Percentiles rank a stretch among this genome's conserved stretches.
phyloP scores from a whole-genome alignment of 2,888 invertebrate genomes.

The Hypomecis atomaria region DNA sequence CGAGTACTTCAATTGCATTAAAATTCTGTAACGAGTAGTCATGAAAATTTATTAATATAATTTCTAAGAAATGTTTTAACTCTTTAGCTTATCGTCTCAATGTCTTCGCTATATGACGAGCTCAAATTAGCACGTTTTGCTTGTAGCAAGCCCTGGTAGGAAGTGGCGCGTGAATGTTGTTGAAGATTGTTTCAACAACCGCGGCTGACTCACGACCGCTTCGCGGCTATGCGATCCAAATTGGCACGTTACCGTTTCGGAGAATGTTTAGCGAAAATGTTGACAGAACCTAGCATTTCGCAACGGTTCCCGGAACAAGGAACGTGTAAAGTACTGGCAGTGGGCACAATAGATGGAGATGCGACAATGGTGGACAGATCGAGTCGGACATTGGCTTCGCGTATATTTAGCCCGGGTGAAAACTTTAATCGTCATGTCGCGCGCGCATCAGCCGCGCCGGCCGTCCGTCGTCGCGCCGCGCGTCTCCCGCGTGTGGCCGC shows the following conservation, averaged over 20 bases:
- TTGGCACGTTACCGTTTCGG: conserved; percentile 47
- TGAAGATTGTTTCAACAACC: conserved; percentile 47
- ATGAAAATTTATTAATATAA: no score
- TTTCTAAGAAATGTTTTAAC: no score
- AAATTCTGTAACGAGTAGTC: no score
- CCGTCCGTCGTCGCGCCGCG: conserved; percentile 68
- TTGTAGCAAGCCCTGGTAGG: conserved; percentile 32
- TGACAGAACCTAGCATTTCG: conserved; percentile 43
- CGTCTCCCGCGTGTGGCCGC: conserved; percentile 77
- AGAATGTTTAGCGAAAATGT: conserved; percentile 51
- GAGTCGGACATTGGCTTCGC: conserved; percentile 55
- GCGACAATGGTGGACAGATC: conserved; percentile 50
- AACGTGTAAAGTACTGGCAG: conserved; percentile 8
- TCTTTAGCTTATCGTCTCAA: no score
- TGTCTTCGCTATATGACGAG: conserved; percentile 18
- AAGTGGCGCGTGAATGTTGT: conserved; percentile 39
- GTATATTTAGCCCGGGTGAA: conserved; percentile 80
- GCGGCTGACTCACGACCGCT: conserved; percentile 47
- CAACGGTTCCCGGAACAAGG: conserved; percentile 42
- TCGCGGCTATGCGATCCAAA: conserved; percentile 45
- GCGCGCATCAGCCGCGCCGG: conserved; percentile 71
- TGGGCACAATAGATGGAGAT: conserved; percentile 36
- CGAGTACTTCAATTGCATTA: no score
- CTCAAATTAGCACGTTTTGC: conserved; percentile 36
- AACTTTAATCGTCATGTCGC: conserved; percentile 78